phyloP scores from a whole-genome alignment of 2,888 invertebrate species.

The Drosophila anomalata region DNA sequence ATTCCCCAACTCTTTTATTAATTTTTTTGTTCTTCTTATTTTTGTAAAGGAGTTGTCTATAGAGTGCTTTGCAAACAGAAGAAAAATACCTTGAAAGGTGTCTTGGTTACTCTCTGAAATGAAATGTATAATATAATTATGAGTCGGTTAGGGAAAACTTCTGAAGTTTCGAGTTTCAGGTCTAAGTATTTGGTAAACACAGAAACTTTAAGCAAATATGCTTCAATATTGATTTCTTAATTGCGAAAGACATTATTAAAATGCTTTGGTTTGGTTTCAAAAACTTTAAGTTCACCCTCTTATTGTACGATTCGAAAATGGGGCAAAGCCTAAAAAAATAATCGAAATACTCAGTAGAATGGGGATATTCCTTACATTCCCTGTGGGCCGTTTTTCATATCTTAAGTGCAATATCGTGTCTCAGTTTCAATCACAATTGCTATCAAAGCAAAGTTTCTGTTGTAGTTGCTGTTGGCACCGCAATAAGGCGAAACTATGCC shows the following conservation, averaged over 20 bases:
- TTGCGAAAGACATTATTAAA: background rate
- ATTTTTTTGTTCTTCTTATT: background rate
- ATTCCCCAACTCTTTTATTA: background rate
- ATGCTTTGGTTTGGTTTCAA: background rate
- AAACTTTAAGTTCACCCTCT: background rate
- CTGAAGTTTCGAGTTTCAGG: constrained; percentile 8
- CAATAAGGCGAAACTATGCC: constrained; percentile 69
- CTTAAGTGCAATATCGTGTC: constrained; percentile 66
- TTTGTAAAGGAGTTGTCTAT: constrained; percentile 9
- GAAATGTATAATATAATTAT: constrained; percentile 34
- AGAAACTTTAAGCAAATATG: constrained; percentile 13
- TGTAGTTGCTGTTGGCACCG: constrained; percentile 51
- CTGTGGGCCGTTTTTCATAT: constrained; percentile 34
- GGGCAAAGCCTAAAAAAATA: constrained; percentile 24
- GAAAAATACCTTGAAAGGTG: constrained; percentile 26
- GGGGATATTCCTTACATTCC: constrained; percentile 7
- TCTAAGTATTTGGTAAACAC: constrained; percentile 23
- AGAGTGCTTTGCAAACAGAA: constrained; percentile 32
- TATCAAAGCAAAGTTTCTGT: constrained; percentile 54
- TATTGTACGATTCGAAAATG: background rate
- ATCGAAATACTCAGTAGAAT: background rate
- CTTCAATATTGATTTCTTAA: background rate
- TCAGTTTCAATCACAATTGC: constrained; percentile 57
- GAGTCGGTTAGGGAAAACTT: constrained; percentile 15
- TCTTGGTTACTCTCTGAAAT: constrained; percentile 16